phyloP scores from a whole-genome alignment of 2,888 invertebrate species.

The Drosophila peninsularis region DNA sequence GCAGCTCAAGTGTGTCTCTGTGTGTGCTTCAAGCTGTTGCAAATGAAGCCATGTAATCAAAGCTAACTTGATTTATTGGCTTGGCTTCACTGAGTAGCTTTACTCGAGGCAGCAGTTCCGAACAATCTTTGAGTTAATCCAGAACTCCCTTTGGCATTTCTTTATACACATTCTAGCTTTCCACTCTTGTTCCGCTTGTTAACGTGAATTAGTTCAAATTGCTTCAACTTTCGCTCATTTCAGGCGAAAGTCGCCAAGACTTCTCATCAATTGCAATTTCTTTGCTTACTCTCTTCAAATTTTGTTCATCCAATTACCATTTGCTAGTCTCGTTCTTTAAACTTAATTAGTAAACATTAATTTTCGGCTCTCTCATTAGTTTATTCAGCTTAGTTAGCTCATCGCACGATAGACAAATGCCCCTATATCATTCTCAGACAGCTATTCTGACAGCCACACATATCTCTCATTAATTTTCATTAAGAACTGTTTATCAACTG shows the following conservation, averaged over 20 bases:
- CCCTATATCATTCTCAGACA: conserved; percentile 10
- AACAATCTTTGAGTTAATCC: not conserved
- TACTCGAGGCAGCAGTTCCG: not conserved
- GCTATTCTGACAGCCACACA: conserved; percentile 11
- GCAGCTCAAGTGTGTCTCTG: conserved; percentile 10
- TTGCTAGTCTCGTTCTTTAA: not conserved
- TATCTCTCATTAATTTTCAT: conserved; percentile 19
- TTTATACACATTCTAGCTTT: not conserved
- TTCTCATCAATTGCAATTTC: not conserved
- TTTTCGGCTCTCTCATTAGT: not conserved
- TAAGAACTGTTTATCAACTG: not conserved
- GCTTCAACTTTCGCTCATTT: conserved; percentile 3
- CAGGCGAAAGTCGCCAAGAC: not conserved
- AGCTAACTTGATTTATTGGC: conserved; percentile 29
- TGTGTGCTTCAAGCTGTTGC: conserved; percentile 19
- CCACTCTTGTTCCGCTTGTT: not conserved
- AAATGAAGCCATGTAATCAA: conserved; percentile 39
- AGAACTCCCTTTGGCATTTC: not conserved
- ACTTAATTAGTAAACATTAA: not conserved
- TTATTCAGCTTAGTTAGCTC: not conserved
- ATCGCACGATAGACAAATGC: not conserved
- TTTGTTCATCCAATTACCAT: not conserved
- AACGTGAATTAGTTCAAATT: not conserved
- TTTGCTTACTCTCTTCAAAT: not conserved
- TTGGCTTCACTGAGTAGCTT: not conserved